These are phyloP conservation scores for Eriocheir sinensis DNA, from an alignment of 1,140 invertebrate species.

Conservation along the genomic window DNA sequence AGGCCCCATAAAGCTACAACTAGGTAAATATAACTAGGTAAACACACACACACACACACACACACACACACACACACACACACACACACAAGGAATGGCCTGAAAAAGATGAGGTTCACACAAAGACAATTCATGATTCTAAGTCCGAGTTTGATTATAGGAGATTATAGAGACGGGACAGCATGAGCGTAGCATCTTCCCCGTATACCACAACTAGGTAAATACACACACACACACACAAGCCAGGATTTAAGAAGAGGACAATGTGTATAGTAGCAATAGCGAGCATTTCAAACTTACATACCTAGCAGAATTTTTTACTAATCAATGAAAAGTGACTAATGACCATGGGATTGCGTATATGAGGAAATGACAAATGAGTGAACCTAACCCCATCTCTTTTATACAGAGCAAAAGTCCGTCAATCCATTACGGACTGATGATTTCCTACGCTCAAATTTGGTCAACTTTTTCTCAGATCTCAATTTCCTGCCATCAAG, in stretches of 20 bases:
- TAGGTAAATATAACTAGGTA: no score
- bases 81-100: not conserved
- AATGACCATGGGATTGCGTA: not conserved
- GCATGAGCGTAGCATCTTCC: not conserved
- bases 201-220: constrained; percentile 20
- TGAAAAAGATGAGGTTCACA: not conserved
- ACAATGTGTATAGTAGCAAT: not conserved
- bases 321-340: not conserved
- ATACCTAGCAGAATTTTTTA: not conserved
- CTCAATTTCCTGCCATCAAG: no score
- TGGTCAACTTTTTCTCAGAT: no score
- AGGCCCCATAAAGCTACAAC: no score
- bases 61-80: constrained; percentile 1
- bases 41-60: not conserved
- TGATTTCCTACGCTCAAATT: no score
- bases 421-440: no score
- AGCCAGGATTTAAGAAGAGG: not conserved
- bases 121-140: not conserved
- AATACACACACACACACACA: constrained; percentile 28
- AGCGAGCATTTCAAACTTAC: not conserved
- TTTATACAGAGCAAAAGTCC: not conserved
- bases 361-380: not conserved
- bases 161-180: not conserved
- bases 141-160: not conserved
- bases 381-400: not conserved